Percentiles rank a stretch among this genome's conserved stretches.
Evolutionary conservation across 2,888 invertebrate species (phyloP).

Genomic region (Orthosia gothica): DNA sequence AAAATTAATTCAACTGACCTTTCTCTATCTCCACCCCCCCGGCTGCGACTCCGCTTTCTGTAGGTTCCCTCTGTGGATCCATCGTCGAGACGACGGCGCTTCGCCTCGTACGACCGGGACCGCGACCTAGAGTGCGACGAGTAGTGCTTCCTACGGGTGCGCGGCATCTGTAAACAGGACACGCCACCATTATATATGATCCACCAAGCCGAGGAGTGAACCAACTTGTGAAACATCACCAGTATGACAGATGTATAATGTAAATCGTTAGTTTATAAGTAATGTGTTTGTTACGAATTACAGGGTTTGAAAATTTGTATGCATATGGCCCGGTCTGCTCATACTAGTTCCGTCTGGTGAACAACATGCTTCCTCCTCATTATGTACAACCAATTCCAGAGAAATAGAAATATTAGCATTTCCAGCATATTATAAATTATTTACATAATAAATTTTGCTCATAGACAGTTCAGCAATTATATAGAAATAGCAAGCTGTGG

Average conservation of each 20-base stretch:
- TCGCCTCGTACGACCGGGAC: conserved; percentile 92
- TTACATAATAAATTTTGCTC: conserved; percentile 16
- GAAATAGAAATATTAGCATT: conserved; percentile 68
- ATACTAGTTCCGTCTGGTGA: conserved; percentile 45
- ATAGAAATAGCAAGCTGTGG: conserved; percentile 51
- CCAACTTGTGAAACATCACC: conserved; percentile 58
- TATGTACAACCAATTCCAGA: conserved; percentile 29
- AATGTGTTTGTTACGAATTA: conserved; percentile 31
- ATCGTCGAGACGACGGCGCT: conserved; percentile 94
- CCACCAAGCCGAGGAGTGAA: conserved; percentile 37
- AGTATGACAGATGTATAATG: conserved; percentile 58
- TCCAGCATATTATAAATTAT: conserved; percentile 46
- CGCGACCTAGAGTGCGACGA: conserved; percentile 92
- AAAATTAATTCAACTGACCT: conserved; percentile 90
- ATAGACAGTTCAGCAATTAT: conserved; percentile 49
- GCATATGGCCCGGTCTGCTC: conserved; percentile 26
- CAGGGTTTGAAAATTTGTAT: conserved; percentile 5
- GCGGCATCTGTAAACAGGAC: conserved; percentile 94
- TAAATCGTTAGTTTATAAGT: conserved; percentile 54
- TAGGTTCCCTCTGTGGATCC: conserved; percentile 86
- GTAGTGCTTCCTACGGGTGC: conserved; percentile 95
- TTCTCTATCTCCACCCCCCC: conserved; percentile 88
- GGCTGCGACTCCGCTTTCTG: conserved; percentile 88
- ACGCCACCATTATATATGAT: conserved; percentile 36
- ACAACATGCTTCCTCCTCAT: conserved; percentile 53